phyloP scores from a whole-genome alignment of 2,113 vertebrate genomes.

The Empidonax alnorum region DNA sequence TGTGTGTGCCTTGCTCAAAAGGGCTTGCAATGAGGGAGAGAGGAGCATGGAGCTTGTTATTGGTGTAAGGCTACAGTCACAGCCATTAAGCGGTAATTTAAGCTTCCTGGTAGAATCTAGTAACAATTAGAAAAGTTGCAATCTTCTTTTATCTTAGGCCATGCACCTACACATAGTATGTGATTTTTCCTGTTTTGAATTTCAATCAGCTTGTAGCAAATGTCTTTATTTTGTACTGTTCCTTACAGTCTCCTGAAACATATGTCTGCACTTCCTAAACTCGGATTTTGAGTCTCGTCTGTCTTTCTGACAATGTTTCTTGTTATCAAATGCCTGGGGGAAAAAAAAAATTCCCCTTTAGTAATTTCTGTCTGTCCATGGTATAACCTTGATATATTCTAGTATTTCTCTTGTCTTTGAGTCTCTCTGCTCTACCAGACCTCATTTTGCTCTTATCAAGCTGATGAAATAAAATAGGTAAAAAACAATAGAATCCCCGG shows the following conservation, averaged over 20 bases:
- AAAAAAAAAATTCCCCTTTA: not conserved
- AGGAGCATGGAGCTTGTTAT: too few relatives aligned
- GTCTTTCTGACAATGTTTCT: not conserved
- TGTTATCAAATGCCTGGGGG: not conserved
- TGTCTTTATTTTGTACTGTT: not conserved
- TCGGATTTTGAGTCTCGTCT: not conserved
- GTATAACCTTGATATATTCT: not conserved
- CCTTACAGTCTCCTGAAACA: slow-evolving; percentile 21
- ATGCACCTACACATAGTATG: not conserved
- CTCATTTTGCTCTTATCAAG: not conserved
- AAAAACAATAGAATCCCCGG: not conserved
- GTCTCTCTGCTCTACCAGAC: not conserved
- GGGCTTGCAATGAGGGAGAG: too few relatives aligned
- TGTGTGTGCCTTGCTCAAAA: too few relatives aligned
- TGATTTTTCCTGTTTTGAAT: slow-evolving; percentile 10
- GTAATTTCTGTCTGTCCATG: not conserved
- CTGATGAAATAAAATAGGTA: not conserved
- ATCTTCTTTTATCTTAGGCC: not conserved
- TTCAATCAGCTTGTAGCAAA: slow-evolving; percentile 34
- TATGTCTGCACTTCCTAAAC: not conserved
- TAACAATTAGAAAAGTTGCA: slow-evolving; percentile 24
- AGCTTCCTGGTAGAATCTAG: slow-evolving; percentile 4
- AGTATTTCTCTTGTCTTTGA: not conserved
- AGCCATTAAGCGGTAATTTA: too few relatives aligned
- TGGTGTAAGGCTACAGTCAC: too few relatives aligned